Evolutionary conservation across 2,113 vertebrate species (phyloP), one percentile per base, ranked within the genome.

Genomic region (Pygoscelis antarcticus): DNA sequence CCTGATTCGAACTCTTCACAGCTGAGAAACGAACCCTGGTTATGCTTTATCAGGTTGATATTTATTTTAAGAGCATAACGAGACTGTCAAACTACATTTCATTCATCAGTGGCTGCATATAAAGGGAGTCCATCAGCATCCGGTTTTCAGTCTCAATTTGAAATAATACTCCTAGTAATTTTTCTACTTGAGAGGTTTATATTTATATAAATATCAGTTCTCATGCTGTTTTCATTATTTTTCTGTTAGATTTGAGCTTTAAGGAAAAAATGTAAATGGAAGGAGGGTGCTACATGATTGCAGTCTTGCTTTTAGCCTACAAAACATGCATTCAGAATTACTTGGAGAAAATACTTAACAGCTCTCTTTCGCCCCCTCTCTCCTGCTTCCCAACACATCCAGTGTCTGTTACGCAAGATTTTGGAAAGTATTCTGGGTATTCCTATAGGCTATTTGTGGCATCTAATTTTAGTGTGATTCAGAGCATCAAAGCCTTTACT

Each of bases 21-120:
- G 84, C 18, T 87, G 80, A 87, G 62, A 93, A 89, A 78, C 22
- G 64, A 79, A 85, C 22, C 4, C 46, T 70, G 74, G 42, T 47
- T 58, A 49, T n/a, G 42, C 58, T 89, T 96, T 74, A 68, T 15
- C 68, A 96, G 69, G 38, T 3, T 70, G 16, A 34, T 87, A 91
- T 62, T 94, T 85, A 83, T 92, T 95, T 97, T 80, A 84, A 92
- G 57, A 95, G 29, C 32, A 52, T 42, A 83, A 40, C 17, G 25
- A 80, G 40, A 42, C 46, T 77, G 96, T 70, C 42, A 74, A 93
- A 64, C 19, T 12, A 51, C 27, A 29, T 89, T 90, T 95, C 17
- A 74, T 78, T 96, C 52, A 92, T 64, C 52, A 80, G 25, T 70
- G 87, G 78, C 40, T 74, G 38, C 38, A 76, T 47, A 30, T 22